These are phyloP conservation scores for Cyprinodon variegatus DNA, from an alignment of 2,113 vertebrate genomes.

Conservation along the genomic window DNA sequence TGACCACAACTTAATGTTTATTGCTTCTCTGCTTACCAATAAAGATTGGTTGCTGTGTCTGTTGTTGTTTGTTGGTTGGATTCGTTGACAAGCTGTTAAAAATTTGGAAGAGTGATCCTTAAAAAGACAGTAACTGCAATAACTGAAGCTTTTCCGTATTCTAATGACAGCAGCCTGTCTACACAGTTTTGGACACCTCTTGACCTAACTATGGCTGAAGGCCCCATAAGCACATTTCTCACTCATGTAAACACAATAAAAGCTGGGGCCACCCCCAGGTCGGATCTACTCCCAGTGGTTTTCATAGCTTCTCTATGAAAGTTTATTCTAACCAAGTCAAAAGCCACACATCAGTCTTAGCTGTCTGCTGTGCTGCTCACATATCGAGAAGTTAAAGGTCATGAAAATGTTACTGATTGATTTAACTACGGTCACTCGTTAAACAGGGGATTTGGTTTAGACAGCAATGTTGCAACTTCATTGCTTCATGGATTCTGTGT, in stretches of 20 bases:
- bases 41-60: too few relatives aligned
- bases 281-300: conserved; percentile 31
- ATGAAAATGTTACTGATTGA: conserved; percentile 17
- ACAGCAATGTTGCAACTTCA: conserved; percentile 2
- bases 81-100: too few relatives aligned
- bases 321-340: conserved; percentile 45
- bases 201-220: conserved; percentile 33
- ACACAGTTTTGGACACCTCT: conserved; percentile 23
- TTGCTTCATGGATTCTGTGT: conserved; percentile 1
- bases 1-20: not conserved
- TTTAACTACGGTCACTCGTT: not conserved
- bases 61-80: too few relatives aligned
- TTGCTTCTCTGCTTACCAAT: too few relatives aligned
- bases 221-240: conserved; percentile 76
- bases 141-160: not conserved
- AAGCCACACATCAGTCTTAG: conserved; percentile 16
- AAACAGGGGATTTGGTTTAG: not conserved
- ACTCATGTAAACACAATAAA: conserved; percentile 67
- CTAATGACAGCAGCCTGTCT: not conserved
- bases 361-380: not conserved
- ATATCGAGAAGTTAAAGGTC: not conserved
- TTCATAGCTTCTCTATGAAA: conserved; percentile 36
- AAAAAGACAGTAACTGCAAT: not conserved
- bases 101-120: too few relatives aligned
- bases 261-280: conserved; percentile 45